Base-by-base conservation (phyloP, 2,113 vertebrate species). In the Oostethus manadensis region DNA sequence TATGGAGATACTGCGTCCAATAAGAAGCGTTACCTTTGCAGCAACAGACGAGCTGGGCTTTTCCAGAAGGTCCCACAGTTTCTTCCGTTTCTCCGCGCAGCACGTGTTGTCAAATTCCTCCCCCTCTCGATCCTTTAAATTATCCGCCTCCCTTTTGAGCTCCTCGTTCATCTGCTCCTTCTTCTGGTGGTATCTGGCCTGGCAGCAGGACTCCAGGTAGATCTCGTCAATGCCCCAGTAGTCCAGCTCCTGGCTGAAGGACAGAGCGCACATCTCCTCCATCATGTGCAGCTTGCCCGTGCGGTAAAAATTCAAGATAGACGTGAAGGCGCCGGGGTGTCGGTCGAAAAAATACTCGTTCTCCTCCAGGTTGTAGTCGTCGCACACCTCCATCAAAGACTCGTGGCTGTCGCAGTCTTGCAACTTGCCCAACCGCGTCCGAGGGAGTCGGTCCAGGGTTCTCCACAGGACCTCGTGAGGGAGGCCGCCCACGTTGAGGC, bases 111-210 rank as follows among this genome's bases (percentile, higher is more conserved):
- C 97, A 57, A 99, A 97, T 76, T 99, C 95, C 77, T 99, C 97
- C 5, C 94, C 95, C 49, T 99, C 96, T 49, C 93, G 89, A 62
- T 98, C 97, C 51, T 97, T 92, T 56, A 97, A 51, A 0, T 94
- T 99, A 85, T 99, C 95, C 0, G 96, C 95, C 80, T 99, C 97
- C 0, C 97, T 89, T 78, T 97, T 98, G 62, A 99, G 92, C 86
- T 99, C 97, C 78, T 99, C 97, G 0, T 98, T 99, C 97, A 99
- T 99, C 81, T 99, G 96, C 68, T 99, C 97, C 72, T 99, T 99
- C 77, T 99, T 99, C 91, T 99, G 97, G 81, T 99, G 96, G 87
- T 99, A 99, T 64, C 97, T 91, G 1, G 97, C 97, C 90, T 99
- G 97, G 87, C 97, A 99, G 75, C 97, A 99, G 6, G 97, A 99